Evolutionary conservation across 2,888 invertebrate genomes (phyloP).

Genomic region (Seira ritae): DNA sequence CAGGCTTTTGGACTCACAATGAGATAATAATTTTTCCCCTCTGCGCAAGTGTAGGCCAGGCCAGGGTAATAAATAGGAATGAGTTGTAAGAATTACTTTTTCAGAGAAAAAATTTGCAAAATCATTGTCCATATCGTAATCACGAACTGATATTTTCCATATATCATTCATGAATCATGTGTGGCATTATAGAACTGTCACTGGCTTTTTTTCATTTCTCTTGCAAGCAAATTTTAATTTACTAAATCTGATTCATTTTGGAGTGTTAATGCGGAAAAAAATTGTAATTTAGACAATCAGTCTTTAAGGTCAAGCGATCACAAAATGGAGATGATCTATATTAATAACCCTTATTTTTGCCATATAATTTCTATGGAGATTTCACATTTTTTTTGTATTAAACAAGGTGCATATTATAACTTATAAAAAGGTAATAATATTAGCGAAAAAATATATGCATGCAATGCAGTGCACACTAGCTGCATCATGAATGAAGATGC

Average conservation of each 20-base stretch:
- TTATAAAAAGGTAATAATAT: not conserved
- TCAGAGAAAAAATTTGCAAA: slow-evolving; percentile 40
- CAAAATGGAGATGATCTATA: not conserved
- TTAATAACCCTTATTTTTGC: no score
- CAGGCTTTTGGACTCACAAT: slow-evolving; percentile 1
- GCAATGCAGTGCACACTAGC: slow-evolving; percentile 1
- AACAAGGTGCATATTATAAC: not conserved
- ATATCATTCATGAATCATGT: slow-evolving; percentile 30
- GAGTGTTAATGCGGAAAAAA: no score
- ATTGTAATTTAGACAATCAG: no score
- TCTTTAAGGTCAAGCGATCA: slow-evolving; percentile 13
- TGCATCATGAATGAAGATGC: slow-evolving; percentile 39
- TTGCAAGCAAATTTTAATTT: no score
- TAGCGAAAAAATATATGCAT: not conserved
- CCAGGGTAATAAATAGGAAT: slow-evolving; percentile 8
- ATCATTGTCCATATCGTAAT: slow-evolving; percentile 55
- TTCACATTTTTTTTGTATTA: no score
- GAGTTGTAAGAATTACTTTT: slow-evolving; percentile 1
- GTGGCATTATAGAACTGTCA: no score
- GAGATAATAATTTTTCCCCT: not conserved
- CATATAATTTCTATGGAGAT: no score
- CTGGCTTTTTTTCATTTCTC: no score
- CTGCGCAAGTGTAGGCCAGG: not conserved
- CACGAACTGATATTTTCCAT: slow-evolving; percentile 53
- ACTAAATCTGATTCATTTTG: no score